Conservation (phyloP, 2,797 vertebrate genomes). For the Atherinosoma microstoma region DNA sequence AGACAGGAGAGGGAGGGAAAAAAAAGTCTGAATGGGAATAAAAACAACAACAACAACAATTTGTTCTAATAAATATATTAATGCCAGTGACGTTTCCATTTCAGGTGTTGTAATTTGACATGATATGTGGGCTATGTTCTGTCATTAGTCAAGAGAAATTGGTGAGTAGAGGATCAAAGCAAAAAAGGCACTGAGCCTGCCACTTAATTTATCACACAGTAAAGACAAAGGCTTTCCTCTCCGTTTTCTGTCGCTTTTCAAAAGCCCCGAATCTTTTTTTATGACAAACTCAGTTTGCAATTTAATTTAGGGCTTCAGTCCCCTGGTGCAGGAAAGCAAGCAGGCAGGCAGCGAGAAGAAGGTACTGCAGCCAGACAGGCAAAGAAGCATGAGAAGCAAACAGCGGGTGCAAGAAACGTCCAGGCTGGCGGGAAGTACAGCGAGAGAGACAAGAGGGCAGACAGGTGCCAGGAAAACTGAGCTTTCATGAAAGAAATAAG, state of each 20-base stretch:
- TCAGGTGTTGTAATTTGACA: constrained; percentile 88
- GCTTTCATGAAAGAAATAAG: constrained; percentile 49
- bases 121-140: constrained; percentile 86
- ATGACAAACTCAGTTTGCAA: constrained; percentile 91
- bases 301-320: constrained; percentile 94
- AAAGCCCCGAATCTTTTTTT: constrained; percentile 90
- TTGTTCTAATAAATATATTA: constrained; percentile 83
- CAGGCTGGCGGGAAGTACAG: constrained; percentile 57
- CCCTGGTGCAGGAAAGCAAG: constrained; percentile 83
- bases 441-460: constrained; percentile 60
- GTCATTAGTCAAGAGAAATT: constrained; percentile 86
- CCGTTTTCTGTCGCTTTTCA: constrained; percentile 86
- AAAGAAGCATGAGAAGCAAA: constrained; percentile 56
- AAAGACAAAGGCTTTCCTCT: constrained; percentile 90
- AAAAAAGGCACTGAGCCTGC: constrained; percentile 84
- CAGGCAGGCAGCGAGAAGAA: constrained; percentile 66
- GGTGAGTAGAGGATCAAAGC: constrained; percentile 89
- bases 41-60: constrained; percentile 77
- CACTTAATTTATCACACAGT: constrained; percentile 95
- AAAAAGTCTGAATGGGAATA: constrained; percentile 45
- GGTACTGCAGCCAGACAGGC: constrained; percentile 61
- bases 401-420: constrained; percentile 61
- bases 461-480: constrained; percentile 72
- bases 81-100: constrained; percentile 77
- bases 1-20: constrained; percentile 41